Base-by-base conservation (phyloP, 1,140 invertebrate species). In the Drosophila obscura region DNA sequence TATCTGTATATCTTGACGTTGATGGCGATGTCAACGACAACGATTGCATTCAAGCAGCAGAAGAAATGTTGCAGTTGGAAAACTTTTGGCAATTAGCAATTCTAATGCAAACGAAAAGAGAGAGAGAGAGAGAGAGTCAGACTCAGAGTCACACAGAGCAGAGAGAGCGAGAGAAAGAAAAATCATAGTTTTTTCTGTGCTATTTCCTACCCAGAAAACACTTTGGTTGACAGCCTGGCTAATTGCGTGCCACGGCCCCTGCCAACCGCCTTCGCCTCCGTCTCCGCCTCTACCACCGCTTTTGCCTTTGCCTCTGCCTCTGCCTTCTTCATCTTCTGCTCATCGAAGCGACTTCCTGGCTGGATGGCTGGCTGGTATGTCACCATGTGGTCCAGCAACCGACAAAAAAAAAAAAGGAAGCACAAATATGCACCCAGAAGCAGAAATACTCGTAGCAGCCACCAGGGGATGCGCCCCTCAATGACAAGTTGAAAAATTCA, bases 61-160 rank as follows among this genome's bases (percentile, higher is more conserved):
- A 81, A 85, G 73, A 81, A 85, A 80, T 77, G 79, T 71, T 80
- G 71, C 76, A 69, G 65, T 68, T 80, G 73, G 62, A 45, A 84
- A 85, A 85, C 65, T 85, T 85, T 81, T 77, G 55, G 77, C 81
- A 85, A 85, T 85, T 85, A 85, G 81, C 81, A 85, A 85, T 85
- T 85, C 81, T 87, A 85, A 85, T 85, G 81, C 52, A 74, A 80
- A 80, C 69, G 60, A 28, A 73, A 28, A 41, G 11, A 51, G 35
- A 61, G 39, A 15, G 28, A 28, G 11, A 43, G 45, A 44, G 26
- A 35, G 15, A 35, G 28, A 52, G 15, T 35, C 15, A 19, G 31
- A 39, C 5, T 19, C 8, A 39, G 28, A 39, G 31, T 19, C 9
- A 16, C 39, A 28, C 11, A 13, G 19, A 15, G 11, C 22, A 15